Evolutionary conservation across 2,888 invertebrate genomes (phyloP).

Genomic region (Rhabditoides inermis): DNA sequence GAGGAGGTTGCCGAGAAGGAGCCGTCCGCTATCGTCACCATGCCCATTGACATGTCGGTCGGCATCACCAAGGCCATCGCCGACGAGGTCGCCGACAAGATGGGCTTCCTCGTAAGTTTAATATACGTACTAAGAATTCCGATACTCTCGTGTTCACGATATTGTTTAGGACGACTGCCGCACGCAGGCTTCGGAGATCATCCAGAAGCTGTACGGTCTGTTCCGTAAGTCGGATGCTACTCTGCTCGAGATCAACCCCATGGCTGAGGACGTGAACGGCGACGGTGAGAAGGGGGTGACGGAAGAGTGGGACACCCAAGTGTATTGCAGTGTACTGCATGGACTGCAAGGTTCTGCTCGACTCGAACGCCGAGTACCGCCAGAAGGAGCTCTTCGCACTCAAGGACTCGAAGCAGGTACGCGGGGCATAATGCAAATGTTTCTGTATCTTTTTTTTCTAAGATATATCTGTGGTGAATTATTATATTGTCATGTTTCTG

Average conservation of each 20-base stretch:
- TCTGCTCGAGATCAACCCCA: slow-evolving; percentile 94
- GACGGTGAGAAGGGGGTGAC: slow-evolving; percentile 8
- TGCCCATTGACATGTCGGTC: slow-evolving; percentile 42
- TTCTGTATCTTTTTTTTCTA: too few species aligned
- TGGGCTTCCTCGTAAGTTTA: slow-evolving; percentile 45
- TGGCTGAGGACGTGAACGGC: slow-evolving; percentile 86
- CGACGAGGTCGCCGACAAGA: slow-evolving; percentile 38
- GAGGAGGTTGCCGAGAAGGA: slow-evolving; percentile 87
- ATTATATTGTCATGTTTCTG: too few species aligned
- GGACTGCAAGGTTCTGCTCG: slow-evolving; percentile 96
- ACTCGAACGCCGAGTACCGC: slow-evolving; percentile 90
- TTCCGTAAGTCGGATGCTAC: slow-evolving; percentile 85
- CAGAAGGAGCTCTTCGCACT: slow-evolving; percentile 75
- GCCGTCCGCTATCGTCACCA: slow-evolving; percentile 76
- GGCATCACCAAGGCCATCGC: slow-evolving; percentile 46
- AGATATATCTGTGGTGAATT: too few species aligned
- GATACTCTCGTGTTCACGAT: not conserved
- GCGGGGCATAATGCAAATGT: too few species aligned
- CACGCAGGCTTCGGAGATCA: slow-evolving; percentile 44
- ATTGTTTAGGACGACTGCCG: slow-evolving; percentile 32
- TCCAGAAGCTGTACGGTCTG: slow-evolving; percentile 64
- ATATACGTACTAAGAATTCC: slow-evolving; percentile 55
- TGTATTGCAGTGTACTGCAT: slow-evolving; percentile 62
- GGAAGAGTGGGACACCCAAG: not conserved
- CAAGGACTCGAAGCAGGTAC: slow-evolving; percentile 76